These are phyloP conservation scores for Cherax destructor DNA, from an alignment of 1,140 invertebrate genomes.

Conservation along the genomic window DNA sequence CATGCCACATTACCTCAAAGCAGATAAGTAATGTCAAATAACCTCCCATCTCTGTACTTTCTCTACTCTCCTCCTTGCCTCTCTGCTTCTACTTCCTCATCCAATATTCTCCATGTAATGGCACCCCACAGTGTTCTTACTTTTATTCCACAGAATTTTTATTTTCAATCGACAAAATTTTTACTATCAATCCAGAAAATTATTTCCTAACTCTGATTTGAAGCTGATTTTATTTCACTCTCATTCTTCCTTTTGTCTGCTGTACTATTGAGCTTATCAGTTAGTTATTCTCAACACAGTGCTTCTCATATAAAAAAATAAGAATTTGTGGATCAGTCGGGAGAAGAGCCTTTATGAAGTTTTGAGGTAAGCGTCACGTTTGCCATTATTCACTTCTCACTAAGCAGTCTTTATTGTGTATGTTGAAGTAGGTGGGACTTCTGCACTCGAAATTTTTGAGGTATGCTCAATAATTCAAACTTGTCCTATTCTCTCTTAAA, in stretches of 20 bases:
- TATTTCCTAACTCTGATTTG: neutral
- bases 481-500: too few species aligned
- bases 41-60: slow-evolving; percentile 9
- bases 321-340: neutral
- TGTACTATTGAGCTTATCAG: neutral
- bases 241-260: neutral
- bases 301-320: neutral
- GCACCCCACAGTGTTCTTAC: neutral
- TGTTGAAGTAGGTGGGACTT: neutral
- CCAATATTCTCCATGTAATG: neutral
- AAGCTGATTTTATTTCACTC: neutral
- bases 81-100: neutral
- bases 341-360: neutral
- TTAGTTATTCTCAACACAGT: neutral
- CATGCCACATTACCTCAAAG: slow-evolving; percentile 13
- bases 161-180: too few species aligned
- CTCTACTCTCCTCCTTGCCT: neutral
- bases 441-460: neutral
- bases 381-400: too few species aligned
- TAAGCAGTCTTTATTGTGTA: too few species aligned
- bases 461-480: too few species aligned
- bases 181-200: too few species aligned
- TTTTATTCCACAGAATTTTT: too few species aligned
- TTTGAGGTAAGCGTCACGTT: neutral
- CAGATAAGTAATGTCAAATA: slow-evolving; percentile 25